These are phyloP conservation scores for Haemorhous mexicanus DNA, from an alignment of 2,113 vertebrate genomes.

Conservation along the genomic window DNA sequence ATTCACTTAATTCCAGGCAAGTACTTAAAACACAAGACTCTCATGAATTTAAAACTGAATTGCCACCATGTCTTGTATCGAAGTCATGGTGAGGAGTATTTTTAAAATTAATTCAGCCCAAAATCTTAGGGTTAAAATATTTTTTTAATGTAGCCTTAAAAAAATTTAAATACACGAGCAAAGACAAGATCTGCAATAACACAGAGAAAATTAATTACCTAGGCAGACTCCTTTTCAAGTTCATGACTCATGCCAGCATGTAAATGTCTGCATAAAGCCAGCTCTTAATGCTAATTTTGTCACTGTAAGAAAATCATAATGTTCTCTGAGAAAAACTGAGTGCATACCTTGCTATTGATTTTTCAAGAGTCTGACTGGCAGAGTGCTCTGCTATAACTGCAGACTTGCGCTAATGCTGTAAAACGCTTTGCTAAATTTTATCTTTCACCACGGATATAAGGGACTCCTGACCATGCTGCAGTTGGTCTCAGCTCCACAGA, in stretches of 20 bases:
- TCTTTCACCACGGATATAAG: background rate
- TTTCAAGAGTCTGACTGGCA: constrained; percentile 16
- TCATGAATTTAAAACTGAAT: background rate
- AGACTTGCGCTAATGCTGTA: background rate
- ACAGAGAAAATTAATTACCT: constrained; percentile 46
- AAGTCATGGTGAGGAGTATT: background rate
- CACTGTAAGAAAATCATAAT: constrained; percentile 22
- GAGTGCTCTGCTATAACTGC: background rate
- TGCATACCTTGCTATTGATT: constrained; percentile 18
- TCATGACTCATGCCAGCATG: constrained; percentile 56
- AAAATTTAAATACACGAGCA: background rate
- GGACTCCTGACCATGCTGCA: background rate
- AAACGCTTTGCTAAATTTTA: background rate
- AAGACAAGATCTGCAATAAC: constrained; percentile 8
- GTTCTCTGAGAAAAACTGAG: background rate
- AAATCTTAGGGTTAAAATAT: background rate
- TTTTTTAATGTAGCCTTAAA: background rate
- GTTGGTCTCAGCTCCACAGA: background rate
- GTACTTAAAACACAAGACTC: background rate
- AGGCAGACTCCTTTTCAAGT: constrained; percentile 47
- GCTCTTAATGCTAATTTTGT: constrained; percentile 39
- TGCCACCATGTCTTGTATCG: background rate
- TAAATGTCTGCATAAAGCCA: constrained; percentile 32
- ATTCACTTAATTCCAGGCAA: background rate
- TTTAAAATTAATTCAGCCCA: background rate